A percentile compares a stretch with the other conserved stretches of the same genome.
phyloP scores from a whole-genome alignment of 2,113 vertebrate genomes.

The Anoura caudifer region DNA sequence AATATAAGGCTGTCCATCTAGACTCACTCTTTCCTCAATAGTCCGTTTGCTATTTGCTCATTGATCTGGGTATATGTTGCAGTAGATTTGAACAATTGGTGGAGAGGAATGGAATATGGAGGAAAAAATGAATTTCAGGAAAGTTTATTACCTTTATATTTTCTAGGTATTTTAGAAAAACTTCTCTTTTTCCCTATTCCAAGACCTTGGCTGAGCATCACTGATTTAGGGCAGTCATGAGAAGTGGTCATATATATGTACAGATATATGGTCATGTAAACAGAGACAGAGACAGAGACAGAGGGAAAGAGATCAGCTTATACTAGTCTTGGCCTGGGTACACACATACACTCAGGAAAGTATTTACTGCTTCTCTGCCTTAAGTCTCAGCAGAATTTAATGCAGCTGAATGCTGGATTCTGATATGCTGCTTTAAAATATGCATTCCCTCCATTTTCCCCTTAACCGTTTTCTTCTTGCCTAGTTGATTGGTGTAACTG shows the following conservation, averaged over 20 bases:
- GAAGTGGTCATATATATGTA: neutral
- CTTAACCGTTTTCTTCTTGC: neutral
- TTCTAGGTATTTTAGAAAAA: neutral
- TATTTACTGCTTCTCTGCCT: neutral
- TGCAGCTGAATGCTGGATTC: neutral
- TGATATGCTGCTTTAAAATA: slow-evolving; percentile 45
- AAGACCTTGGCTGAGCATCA: neutral
- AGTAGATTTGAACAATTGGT: neutral
- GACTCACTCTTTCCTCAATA: neutral
- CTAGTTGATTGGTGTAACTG: neutral
- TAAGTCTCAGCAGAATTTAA: neutral
- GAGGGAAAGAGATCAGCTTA: neutral
- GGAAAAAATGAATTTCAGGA: neutral
- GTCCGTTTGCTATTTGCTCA: neutral
- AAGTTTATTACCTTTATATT: neutral
- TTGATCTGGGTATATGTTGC: neutral
- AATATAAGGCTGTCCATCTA: neutral
- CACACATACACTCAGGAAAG: neutral
- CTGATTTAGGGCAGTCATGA: neutral
- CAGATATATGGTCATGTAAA: neutral
- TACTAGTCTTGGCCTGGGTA: neutral
- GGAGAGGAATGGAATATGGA: neutral
- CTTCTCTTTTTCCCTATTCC: neutral
- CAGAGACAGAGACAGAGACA: too few relatives aligned
- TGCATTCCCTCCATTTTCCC: neutral